Conservation (phyloP, 2,888 invertebrate genomes). For the Erebia ligea region DNA sequence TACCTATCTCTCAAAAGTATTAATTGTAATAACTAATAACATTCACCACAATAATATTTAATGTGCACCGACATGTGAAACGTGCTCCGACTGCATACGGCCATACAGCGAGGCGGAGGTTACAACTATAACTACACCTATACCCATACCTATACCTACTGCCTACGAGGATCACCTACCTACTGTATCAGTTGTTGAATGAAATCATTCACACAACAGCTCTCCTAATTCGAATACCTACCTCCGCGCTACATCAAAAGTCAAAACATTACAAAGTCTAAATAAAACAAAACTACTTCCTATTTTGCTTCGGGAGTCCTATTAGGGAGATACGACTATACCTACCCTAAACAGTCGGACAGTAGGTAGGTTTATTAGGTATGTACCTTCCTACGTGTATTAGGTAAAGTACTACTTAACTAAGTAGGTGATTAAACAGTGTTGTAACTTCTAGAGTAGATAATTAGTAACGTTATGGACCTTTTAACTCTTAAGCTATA, state of each 20-base stretch:
- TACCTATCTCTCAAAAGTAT: no score
- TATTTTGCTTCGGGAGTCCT: not conserved
- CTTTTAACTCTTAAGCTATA: no score
- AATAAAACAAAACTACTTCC: not conserved
- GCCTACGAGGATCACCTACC: not conserved
- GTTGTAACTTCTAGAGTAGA: no score
- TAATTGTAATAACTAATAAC: not conserved
- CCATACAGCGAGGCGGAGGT: not conserved
- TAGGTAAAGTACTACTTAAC: no score
- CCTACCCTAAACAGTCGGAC: no score
- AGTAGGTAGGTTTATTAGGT: no score
- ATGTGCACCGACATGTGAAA: not conserved
- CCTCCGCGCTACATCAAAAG: not conserved
- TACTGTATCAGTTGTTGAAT: not conserved
- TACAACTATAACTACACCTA: no score
- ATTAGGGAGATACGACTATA: not conserved
- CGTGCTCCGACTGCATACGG: not conserved
- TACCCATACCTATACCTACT: no score
- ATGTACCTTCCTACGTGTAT: no score
- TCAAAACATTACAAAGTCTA: not conserved
- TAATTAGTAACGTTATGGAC: no score
- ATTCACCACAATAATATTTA: not conserved
- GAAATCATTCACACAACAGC: constrained; percentile 1
- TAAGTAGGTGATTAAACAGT: no score
- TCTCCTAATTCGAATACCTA: not conserved